These are phyloP conservation scores for Clarias pachynema DNA, from an alignment of 2,797 vertebrate species.

Conservation along the genomic window DNA sequence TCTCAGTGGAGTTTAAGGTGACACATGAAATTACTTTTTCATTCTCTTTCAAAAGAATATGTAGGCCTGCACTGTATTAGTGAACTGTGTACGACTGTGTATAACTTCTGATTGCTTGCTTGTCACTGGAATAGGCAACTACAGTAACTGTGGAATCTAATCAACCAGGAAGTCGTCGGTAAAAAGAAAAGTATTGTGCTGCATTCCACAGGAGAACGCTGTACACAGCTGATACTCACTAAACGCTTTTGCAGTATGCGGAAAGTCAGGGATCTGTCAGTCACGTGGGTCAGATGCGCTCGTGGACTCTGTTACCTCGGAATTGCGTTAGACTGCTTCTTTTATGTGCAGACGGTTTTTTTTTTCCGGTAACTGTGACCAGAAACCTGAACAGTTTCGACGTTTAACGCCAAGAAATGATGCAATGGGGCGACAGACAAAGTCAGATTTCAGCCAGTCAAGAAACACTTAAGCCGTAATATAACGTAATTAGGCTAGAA, in stretches of 20 bases:
- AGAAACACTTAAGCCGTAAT: neutral
- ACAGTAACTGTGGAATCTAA: neutral
- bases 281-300: neutral
- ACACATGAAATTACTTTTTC: neutral
- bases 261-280: neutral
- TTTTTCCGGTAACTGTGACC: neutral
- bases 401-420: conserved; percentile 6
- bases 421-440: neutral
- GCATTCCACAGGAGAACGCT: neutral
- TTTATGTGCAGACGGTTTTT: neutral
- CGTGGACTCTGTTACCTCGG: neutral
- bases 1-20: conserved; percentile 96
- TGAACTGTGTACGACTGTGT: neutral
- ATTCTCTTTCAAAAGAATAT: too few relatives aligned
- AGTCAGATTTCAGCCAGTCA: neutral
- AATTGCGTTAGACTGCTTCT: neutral
- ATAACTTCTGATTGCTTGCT: neutral
- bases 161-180: conserved; percentile 8
- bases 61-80: fast-evolving
- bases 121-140: neutral
- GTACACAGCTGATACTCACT: neutral
- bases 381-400: neutral
- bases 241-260: neutral
- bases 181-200: neutral
- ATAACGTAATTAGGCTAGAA: neutral